Evolutionary conservation across 1,140 invertebrate genomes (phyloP), one percentile per base, ranked within the genome.

Genomic region (Calosoma granatense): DNA sequence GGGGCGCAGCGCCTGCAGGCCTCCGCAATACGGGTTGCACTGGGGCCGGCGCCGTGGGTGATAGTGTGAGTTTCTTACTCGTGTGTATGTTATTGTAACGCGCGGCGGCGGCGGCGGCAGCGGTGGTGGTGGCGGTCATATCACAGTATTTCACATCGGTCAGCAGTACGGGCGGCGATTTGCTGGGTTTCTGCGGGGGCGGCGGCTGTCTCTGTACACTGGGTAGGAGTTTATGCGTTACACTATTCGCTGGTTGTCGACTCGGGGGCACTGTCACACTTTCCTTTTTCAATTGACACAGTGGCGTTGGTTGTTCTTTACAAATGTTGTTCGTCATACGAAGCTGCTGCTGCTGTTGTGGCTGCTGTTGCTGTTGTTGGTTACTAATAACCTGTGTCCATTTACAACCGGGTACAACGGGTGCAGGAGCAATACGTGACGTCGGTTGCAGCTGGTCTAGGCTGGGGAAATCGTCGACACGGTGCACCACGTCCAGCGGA

Each of bases 1-100:
- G 74, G 68, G 57, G 73, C 72, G 19, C 51, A 11, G 47, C 22
- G 63, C 59, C 60, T 70, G 69, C 21, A 55, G 57, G 43, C 53
- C 56, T 55, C 56, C 56, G 56, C 59, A 57, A 21, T 58, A 51
- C 22, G 20, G 21, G 41, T 54, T 59, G n/a, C 17, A 26, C 17
- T 20, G 14, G 19, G 47, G 23, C 20, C 43, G 2, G 22, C 30
- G 36, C 19, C 51, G 19, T 17, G 47, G 22, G 20, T 22, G 3
- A 22, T 20, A n/a, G 53, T 51, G 36, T 12, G 30, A 22, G 4
- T 55, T 39, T 2, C 19, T 15, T n/a, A 17, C 22, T 30, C 58
- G 22, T 17, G 22, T 20, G 17, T 54, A 51, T 21, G 22, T 53
- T 53, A 23, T 51, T 43, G 20, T 20, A 30, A 20, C 20, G 11